These are phyloP conservation scores for Corythaixoides concolor DNA, from an alignment of 2,113 vertebrate species.

Conservation along the genomic window DNA sequence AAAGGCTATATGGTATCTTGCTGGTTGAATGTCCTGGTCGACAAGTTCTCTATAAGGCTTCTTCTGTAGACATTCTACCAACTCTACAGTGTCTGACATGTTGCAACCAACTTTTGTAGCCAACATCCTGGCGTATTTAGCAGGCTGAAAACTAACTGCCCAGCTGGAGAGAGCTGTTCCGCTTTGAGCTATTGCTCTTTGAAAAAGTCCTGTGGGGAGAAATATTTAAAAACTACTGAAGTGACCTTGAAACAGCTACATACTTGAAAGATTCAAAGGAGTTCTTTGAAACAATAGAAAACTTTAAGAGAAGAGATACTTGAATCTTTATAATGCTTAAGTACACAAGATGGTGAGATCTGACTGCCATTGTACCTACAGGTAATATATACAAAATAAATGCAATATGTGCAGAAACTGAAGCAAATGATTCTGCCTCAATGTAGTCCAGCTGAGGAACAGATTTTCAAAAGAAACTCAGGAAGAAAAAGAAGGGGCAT, in stretches of 20 bases:
- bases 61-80: slow-evolving; percentile 93
- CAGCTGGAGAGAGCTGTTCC: slow-evolving; percentile 97
- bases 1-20: slow-evolving; percentile 97
- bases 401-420: neutral
- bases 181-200: slow-evolving; percentile 97
- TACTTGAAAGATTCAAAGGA: slow-evolving; percentile 31
- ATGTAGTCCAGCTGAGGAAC: neutral
- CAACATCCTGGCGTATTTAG: slow-evolving; percentile 94
- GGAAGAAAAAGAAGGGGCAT: neutral
- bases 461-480: neutral
- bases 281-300: slow-evolving; percentile 33
- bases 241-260: slow-evolving; percentile 44
- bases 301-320: neutral
- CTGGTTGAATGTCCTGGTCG: slow-evolving; percentile 98
- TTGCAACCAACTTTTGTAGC: slow-evolving; percentile 97
- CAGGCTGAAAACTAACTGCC: slow-evolving; percentile 98
- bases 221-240: slow-evolving; percentile 65
- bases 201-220: slow-evolving; percentile 88
- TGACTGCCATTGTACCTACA: neutral
- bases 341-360: neutral
- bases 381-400: slow-evolving; percentile 4
- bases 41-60: slow-evolving; percentile 98
- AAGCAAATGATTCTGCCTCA: slow-evolving; percentile 15
- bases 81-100: slow-evolving; percentile 92
- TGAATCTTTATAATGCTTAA: neutral